These are phyloP conservation scores for Phycodurus eques DNA, from an alignment of 2,113 vertebrate species.

Conservation along the genomic window DNA sequence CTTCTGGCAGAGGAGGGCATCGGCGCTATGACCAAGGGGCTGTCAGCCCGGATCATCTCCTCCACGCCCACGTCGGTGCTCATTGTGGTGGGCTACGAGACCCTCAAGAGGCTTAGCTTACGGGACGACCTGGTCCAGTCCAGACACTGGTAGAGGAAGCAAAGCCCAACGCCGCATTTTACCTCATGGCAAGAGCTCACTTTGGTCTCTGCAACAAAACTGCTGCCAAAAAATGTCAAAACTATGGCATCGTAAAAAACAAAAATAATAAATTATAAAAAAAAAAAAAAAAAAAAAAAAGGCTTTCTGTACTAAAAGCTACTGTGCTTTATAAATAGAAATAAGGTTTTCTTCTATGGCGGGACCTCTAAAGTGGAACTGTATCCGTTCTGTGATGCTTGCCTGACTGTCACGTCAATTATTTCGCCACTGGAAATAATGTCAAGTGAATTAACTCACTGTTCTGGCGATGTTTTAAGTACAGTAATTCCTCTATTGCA, in stretches of 20 bases:
- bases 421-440: too few relatives aligned
- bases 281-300: not conserved
- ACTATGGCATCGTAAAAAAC: not conserved
- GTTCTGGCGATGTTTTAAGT: too few relatives aligned
- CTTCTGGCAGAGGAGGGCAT: slow-evolving; percentile 88
- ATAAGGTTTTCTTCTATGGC: not conserved
- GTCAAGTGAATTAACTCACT: too few relatives aligned
- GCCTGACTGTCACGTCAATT: too few relatives aligned
- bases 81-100: slow-evolving; percentile 95
- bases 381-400: not conserved
- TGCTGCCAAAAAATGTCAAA: not conserved
- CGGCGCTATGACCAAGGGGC: slow-evolving; percentile 88
- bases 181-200: not conserved
- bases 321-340: not conserved
- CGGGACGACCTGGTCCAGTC: slow-evolving; percentile 86
- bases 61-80: slow-evolving; percentile 88
- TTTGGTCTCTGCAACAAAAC: not conserved
- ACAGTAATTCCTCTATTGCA: too few relatives aligned
- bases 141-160: slow-evolving; percentile 80
- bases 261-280: too few relatives aligned
- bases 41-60: slow-evolving; percentile 91
- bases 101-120: slow-evolving; percentile 93
- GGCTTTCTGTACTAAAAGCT: not conserved
- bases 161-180: not conserved
- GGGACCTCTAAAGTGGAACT: not conserved